A percentile compares a stretch with the other conserved stretches of the same genome.
Evolutionary conservation across 2,888 invertebrate genomes (phyloP).

Genomic region (Tipula confusa): DNA sequence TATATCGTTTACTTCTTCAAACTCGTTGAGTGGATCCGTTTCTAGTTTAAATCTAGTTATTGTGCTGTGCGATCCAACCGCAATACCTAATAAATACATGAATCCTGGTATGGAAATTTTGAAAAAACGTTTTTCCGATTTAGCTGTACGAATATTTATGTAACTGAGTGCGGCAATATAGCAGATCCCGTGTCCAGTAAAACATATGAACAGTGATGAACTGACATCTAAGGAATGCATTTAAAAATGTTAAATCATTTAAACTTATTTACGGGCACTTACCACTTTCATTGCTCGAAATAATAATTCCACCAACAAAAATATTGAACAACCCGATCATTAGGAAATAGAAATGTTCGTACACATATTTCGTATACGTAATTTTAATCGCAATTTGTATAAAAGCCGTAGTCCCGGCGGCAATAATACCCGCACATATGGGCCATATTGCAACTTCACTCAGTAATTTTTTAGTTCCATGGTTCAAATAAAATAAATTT

Average conservation of each 20-base stretch:
- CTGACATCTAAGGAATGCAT: not conserved
- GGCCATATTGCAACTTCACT: not conserved
- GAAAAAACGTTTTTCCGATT: not conserved
- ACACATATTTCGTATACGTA: not conserved
- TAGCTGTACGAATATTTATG: not conserved
- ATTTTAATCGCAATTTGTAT: not conserved
- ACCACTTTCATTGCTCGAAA: not conserved
- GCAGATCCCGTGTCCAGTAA: not conserved
- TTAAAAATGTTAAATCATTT: not conserved
- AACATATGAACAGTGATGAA: not conserved
- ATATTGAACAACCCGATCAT: not conserved
- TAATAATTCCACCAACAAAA: not conserved
- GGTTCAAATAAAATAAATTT: not conserved
- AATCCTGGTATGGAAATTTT: not conserved
- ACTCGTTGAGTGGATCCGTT: not conserved
- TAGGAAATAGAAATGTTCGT: not conserved
- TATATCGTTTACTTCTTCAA: not conserved
- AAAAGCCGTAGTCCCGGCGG: not conserved
- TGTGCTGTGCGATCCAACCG: not conserved
- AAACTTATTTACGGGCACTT: not conserved
- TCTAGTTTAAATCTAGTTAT: not conserved
- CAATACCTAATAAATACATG: not conserved
- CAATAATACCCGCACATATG: not conserved
- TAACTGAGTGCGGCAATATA: not conserved
- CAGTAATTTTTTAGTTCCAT: not conserved